A percentile compares a stretch with the other conserved stretches of the same genome.
Evolutionary conservation across 2,888 invertebrate genomes (phyloP).

Genomic region (Lithophane ornitopus): DNA sequence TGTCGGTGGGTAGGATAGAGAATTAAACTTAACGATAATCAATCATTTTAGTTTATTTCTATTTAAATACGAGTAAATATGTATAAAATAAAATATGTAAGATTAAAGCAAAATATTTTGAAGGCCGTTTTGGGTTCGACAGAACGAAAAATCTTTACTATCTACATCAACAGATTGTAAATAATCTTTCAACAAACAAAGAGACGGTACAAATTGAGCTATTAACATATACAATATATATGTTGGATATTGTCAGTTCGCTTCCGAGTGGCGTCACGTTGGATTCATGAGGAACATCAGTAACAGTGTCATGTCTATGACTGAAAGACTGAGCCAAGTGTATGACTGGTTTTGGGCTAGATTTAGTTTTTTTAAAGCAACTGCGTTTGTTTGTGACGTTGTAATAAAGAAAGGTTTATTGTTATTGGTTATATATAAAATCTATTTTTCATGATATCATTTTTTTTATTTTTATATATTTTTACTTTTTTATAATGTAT

Average conservation of each 20-base stretch:
- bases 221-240: too few relatives aligned
- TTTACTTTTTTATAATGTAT: neutral
- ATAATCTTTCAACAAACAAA: neutral
- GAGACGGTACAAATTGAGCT: neutral
- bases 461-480: neutral
- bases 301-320: conserved; percentile 19
- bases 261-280: conserved; percentile 20
- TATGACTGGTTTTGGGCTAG: neutral
- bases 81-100: neutral
- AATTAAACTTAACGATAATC: conserved; percentile 26
- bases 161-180: neutral
- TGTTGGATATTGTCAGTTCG: neutral
- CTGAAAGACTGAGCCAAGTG: neutral
- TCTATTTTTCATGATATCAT: too few relatives aligned
- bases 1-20: neutral
- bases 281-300: conserved; percentile 28
- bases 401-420: neutral
- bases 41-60: neutral
- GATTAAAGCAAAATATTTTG: neutral
- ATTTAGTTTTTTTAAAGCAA: neutral
- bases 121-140: neutral
- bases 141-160: neutral
- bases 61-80: neutral
- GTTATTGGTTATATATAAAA: neutral
- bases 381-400: too few relatives aligned